Evolutionary conservation across 2,113 vertebrate genomes (phyloP).

Genomic region (Oryzias woworae): DNA sequence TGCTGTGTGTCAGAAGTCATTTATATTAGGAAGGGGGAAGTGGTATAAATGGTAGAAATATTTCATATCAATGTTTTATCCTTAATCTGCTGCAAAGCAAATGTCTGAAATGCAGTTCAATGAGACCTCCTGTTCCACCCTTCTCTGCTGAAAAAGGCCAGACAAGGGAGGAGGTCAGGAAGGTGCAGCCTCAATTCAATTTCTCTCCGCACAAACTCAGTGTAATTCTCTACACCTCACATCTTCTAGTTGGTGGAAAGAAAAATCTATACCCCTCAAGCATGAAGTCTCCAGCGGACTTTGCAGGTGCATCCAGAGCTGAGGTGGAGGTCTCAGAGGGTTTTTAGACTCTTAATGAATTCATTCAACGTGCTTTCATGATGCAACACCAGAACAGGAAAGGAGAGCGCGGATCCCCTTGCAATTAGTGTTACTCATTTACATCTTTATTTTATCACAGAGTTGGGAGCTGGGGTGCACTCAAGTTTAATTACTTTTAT

Average conservation of each 20-base stretch:
- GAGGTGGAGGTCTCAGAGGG: conserved; percentile 35
- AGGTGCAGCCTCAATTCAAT: conserved; percentile 58
- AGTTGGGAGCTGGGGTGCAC: conserved; percentile 45
- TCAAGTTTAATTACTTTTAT: conserved; percentile 69
- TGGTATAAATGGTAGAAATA: conserved; percentile 67
- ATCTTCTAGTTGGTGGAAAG: conserved; percentile 16
- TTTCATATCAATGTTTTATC: conserved; percentile 67
- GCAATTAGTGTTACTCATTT: conserved; percentile 68
- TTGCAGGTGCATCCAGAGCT: conserved; percentile 25
- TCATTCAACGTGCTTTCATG: conserved; percentile 41
- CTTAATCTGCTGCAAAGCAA: conserved; percentile 60
- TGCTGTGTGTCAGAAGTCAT: conserved; percentile 56
- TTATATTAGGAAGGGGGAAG: conserved; percentile 41
- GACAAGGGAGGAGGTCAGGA: conserved; percentile 35
- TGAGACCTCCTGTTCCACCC: conserved; percentile 22
- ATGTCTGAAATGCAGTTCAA: conserved; percentile 36
- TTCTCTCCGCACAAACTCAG: conserved; percentile 30
- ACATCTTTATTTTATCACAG: conserved; percentile 67
- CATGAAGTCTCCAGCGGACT: conserved; percentile 40
- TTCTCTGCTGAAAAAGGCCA: conserved; percentile 51
- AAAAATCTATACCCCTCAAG: conserved; percentile 15
- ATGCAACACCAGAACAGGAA: conserved; percentile 36
- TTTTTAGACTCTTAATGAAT: conserved; percentile 58
- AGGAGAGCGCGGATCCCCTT: conserved; percentile 40
- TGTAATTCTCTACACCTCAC: conserved; percentile 6